Conservation (phyloP, 2,797 vertebrate genomes). For the Schizopygopsis malacanthus region DNA sequence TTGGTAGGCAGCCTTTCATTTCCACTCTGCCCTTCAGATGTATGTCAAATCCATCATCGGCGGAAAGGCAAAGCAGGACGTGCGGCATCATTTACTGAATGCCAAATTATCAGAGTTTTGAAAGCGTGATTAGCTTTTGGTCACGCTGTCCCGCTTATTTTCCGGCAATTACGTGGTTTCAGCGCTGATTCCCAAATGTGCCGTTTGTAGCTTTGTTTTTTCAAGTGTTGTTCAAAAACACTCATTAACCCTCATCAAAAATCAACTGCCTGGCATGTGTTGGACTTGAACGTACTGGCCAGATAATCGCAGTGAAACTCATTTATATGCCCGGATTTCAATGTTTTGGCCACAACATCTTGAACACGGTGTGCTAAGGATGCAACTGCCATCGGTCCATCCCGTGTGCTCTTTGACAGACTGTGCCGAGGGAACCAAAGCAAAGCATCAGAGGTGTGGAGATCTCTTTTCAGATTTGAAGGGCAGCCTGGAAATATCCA, state of each 20-base stretch:
- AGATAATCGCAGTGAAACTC: conserved; percentile 2
- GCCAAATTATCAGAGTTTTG: conserved; percentile 25
- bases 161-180: conserved; percentile 21
- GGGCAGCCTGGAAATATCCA: conserved; percentile 34
- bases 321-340: conserved; percentile 6
- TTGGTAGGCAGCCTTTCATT: conserved; percentile 60
- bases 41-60: conserved; percentile 63
- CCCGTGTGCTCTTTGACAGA: neutral
- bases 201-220: conserved; percentile 31
- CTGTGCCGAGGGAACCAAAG: conserved; percentile 4
- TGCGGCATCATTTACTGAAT: neutral
- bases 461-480: conserved; percentile 41
- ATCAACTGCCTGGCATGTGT: neutral
- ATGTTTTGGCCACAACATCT: neutral
- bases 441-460: neutral
- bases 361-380: neutral
- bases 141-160: conserved; percentile 35
- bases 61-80: conserved; percentile 53
- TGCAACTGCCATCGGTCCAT: neutral
- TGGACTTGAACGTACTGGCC: neutral
- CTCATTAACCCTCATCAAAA: neutral
- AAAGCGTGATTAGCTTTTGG: conserved; percentile 49
- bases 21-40: conserved; percentile 51
- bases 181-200: conserved; percentile 33
- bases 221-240: conserved; percentile 31